phyloP scores from a whole-genome alignment of 1,140 invertebrate species.

The Listronotus oregonensis region DNA sequence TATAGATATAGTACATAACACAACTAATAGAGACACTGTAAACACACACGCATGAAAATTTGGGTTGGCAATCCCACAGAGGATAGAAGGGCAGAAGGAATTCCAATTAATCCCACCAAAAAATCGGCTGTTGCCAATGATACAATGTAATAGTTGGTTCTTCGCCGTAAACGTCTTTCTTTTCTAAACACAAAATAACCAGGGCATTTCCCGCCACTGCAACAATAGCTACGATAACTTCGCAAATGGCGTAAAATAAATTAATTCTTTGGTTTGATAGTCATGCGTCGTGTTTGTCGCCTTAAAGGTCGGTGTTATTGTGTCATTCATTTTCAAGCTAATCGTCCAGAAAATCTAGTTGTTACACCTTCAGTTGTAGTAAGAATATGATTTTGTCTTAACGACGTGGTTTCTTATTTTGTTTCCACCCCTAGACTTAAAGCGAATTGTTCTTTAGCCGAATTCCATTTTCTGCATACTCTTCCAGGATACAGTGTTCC shows the following conservation, averaged over 20 bases:
- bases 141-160: conserved; percentile 91
- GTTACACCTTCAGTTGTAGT: not conserved
- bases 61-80: conserved; percentile 73
- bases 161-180: conserved; percentile 74
- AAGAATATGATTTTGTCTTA: not conserved
- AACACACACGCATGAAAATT: conserved; percentile 83
- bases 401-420: not conserved
- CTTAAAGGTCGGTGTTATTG: not conserved
- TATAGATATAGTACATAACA: conserved; percentile 90
- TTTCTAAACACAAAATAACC: conserved; percentile 81
- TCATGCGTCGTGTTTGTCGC: conserved; percentile 23
- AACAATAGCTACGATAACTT: conserved; percentile 78
- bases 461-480: conserved; percentile 13
- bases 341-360: not conserved
- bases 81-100: conserved; percentile 85
- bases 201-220: conserved; percentile 83
- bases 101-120: conserved; percentile 76
- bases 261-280: conserved; percentile 59
- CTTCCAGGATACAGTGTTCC: not conserved
- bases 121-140: conserved; percentile 86
- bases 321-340: conserved; percentile 18
- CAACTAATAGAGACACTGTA: conserved; percentile 83
- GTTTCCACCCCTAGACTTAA: too few relatives aligned
- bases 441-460: not conserved
- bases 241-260: conserved; percentile 73